Evolutionary conservation across 2,797 vertebrate genomes (phyloP).

Genomic region (Thaleichthys pacificus): DNA sequence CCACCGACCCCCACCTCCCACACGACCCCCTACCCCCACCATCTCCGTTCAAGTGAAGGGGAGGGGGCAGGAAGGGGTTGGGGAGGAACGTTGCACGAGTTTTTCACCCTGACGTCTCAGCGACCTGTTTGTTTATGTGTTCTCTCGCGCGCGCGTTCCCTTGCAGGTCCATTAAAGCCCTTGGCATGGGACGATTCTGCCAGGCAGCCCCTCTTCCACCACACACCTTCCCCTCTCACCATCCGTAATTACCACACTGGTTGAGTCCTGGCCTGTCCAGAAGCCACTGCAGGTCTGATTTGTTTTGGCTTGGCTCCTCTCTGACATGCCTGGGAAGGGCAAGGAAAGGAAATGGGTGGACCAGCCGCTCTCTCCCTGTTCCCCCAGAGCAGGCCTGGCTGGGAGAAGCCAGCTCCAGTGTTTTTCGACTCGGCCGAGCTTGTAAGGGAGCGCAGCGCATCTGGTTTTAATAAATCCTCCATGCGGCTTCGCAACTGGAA

Average conservation of each 20-base stretch:
- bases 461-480: constrained; percentile 81
- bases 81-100: background rate
- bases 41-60: background rate
- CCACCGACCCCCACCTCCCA: background rate
- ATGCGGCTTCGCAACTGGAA: constrained; percentile 67
- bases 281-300: constrained; percentile 82
- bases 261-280: constrained; percentile 73
- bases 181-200: constrained; percentile 62
- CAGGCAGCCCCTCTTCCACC: constrained; percentile 61
- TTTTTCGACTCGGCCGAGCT: constrained; percentile 70
- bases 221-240: constrained; percentile 73
- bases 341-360: constrained; percentile 95
- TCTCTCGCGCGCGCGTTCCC: background rate
- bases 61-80: background rate
- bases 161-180: constrained; percentile 14
- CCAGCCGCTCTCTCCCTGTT: constrained; percentile 63
- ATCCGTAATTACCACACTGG: constrained; percentile 78
- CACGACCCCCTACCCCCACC: background rate
- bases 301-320: constrained; percentile 84
- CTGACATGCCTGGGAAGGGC: constrained; percentile 93
- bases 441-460: constrained; percentile 75
- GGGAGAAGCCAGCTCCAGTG: constrained; percentile 73
- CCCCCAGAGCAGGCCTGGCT: constrained; percentile 42
- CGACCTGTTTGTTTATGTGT: constrained; percentile 10
- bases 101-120: constrained; percentile 17